phyloP scores from a whole-genome alignment of 2,888 invertebrate genomes.

The Dicyrtoma fusca region DNA sequence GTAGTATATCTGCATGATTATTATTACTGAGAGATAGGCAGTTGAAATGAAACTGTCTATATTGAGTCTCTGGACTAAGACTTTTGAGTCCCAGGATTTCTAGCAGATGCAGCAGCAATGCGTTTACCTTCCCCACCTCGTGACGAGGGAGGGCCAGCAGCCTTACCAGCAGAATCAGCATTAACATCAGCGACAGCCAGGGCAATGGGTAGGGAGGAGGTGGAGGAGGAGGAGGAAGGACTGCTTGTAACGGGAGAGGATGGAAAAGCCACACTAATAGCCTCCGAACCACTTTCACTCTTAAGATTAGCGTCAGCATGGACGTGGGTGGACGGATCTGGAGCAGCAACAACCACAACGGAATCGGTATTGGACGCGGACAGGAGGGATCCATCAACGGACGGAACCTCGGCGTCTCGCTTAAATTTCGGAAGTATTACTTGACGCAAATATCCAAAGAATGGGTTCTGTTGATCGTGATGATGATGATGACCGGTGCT shows the following conservation, averaged over 20 bases:
- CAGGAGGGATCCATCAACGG: neutral
- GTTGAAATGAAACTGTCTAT: neutral
- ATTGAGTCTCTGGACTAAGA: slow-evolving; percentile 11
- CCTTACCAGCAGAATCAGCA: neutral
- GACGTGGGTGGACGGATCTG: neutral
- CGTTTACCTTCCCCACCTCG: neutral
- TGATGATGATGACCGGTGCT: slow-evolving; percentile 31
- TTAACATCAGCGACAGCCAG: neutral
- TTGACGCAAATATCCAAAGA: slow-evolving; percentile 56
- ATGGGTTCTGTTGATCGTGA: slow-evolving; percentile 44
- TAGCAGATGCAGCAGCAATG: slow-evolving; percentile 16
- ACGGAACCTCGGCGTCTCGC: slow-evolving; percentile 7
- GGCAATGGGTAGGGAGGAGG: neutral
- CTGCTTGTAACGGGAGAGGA: neutral
- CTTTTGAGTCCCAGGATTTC: slow-evolving; percentile 4
- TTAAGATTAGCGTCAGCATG: slow-evolving; percentile 15
- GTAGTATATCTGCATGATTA: neutral
- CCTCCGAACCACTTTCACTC: slow-evolving; percentile 24
- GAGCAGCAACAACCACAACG: slow-evolving; percentile 20
- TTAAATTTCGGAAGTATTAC: slow-evolving; percentile 49
- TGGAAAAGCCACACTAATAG: slow-evolving; percentile 6
- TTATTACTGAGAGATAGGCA: neutral
- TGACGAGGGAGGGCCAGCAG: neutral
- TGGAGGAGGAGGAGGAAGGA: slow-evolving; percentile 22
- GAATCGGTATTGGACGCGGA: neutral